Conservation (phyloP, 2,113 vertebrate species). For the Gymnobelideus leadbeateri region DNA sequence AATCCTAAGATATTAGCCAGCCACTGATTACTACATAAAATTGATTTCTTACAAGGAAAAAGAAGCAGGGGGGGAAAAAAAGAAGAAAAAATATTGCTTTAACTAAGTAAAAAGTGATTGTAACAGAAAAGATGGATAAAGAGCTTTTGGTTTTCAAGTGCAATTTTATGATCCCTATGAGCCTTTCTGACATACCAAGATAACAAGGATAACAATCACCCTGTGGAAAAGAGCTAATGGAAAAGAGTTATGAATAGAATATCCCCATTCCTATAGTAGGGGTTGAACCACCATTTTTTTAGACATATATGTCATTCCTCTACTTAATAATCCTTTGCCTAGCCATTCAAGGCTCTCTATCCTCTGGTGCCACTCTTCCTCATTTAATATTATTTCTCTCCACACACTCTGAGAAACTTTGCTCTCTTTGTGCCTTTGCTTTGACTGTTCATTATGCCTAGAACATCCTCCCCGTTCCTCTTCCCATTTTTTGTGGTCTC, state of each 20-base stretch:
- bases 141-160: neutral
- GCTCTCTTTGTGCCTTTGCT: neutral
- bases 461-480: neutral
- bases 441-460: neutral
- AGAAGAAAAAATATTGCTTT: constrained; percentile 4
- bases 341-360: neutral
- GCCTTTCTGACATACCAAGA: constrained; percentile 35
- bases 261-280: constrained; percentile 49
- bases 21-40: neutral
- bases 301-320: neutral
- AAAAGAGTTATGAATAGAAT: constrained; percentile 63
- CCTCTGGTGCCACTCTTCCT: neutral
- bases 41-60: constrained; percentile 40
- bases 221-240: constrained; percentile 68
- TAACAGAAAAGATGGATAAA: constrained; percentile 17
- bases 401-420: neutral
- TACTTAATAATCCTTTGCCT: neutral
- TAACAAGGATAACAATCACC: constrained; percentile 50
- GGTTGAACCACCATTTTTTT: neutral
- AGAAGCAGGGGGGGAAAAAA: constrained; percentile 56
- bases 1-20: constrained; percentile 31
- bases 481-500: neutral
- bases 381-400: neutral
- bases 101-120: constrained; percentile 36
- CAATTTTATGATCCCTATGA: neutral